phyloP scores from a whole-genome alignment of 2,113 vertebrate species.

The Anguilla rostrata region DNA sequence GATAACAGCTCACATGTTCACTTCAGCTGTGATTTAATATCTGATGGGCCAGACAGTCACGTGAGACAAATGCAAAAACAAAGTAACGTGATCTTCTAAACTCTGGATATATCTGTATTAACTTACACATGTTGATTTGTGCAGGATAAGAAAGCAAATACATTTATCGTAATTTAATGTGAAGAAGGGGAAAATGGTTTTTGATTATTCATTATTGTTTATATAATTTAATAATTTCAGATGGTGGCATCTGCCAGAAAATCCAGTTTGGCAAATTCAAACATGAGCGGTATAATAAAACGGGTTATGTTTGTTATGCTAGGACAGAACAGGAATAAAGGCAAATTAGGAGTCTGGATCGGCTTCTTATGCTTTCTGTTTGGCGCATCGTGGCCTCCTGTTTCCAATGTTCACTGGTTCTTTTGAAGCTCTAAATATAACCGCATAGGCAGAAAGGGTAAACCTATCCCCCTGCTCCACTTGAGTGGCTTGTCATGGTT shows the following conservation, averaged over 20 bases:
- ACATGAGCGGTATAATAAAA: neutral
- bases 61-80: neutral
- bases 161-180: neutral
- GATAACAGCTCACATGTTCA: neutral
- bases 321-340: neutral
- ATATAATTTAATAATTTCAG: neutral
- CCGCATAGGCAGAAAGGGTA: conserved; percentile 41
- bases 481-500: conserved; percentile 44
- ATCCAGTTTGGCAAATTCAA: neutral
- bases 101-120: neutral
- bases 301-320: neutral
- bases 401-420: conserved; percentile 33
- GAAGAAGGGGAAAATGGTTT: neutral
- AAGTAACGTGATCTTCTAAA: neutral
- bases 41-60: neutral
- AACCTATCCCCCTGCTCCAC: conserved; percentile 41
- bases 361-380: neutral
- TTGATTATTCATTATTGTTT: neutral
- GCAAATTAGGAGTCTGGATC: neutral
- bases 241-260: neutral
- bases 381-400: neutral
- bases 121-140: neutral
- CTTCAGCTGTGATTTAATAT: conserved; percentile 11
- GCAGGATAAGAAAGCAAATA: neutral
- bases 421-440: conserved; percentile 53